Evolutionary conservation across 2,797 vertebrate genomes (phyloP).

Genomic region (Bradypus variegatus): DNA sequence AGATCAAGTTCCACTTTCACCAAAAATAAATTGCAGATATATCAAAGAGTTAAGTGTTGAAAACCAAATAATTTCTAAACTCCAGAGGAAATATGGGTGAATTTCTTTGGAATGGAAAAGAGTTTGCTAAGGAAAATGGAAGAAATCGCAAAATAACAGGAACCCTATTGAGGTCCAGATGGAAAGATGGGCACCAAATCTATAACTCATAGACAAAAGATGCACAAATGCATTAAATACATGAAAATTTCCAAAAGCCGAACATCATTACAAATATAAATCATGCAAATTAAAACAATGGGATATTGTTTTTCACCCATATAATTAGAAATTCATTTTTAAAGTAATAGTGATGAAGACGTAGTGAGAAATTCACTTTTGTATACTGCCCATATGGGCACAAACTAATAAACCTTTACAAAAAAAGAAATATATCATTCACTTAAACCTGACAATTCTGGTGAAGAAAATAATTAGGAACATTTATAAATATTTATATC

Average conservation of each 20-base stretch:
- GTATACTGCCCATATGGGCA: neutral
- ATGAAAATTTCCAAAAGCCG: neutral
- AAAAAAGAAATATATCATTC: neutral
- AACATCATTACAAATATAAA: neutral
- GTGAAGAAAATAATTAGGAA: neutral
- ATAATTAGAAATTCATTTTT: neutral
- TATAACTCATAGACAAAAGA: neutral
- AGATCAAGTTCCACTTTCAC: neutral
- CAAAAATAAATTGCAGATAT: neutral
- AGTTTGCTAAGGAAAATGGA: neutral
- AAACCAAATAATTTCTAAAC: neutral
- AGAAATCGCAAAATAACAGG: neutral
- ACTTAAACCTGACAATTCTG: neutral
- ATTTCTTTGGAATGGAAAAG: neutral
- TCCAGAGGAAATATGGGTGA: neutral
- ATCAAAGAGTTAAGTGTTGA: neutral
- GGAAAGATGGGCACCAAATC: neutral
- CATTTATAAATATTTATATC: neutral
- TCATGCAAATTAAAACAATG: neutral
- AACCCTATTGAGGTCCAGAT: neutral
- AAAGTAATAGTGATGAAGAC: neutral
- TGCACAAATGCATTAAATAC: neutral
- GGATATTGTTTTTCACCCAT: neutral
- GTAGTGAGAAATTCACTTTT: neutral
- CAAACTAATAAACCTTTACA: neutral